phyloP scores from a whole-genome alignment of 2,888 invertebrate genomes.

The Amiota mariae region DNA sequence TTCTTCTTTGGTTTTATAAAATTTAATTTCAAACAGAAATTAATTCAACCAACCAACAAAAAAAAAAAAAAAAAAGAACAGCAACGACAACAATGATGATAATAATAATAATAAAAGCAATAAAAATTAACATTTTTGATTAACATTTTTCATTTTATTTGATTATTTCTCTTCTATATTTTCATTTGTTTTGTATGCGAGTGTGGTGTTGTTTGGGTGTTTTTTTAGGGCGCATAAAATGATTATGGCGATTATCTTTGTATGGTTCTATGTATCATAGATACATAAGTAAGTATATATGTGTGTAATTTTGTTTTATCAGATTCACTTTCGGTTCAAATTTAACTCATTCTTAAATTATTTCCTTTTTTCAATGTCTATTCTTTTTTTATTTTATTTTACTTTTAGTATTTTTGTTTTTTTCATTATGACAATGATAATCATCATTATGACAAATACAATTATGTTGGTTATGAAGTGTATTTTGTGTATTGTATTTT shows the following conservation, averaged over 20 bases:
- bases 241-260: not conserved
- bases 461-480: conserved; percentile 31
- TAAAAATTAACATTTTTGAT: conserved; percentile 53
- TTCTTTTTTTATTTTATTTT: not conserved
- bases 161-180: conserved; percentile 58
- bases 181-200: conserved; percentile 21
- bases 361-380: not conserved
- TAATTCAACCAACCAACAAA: no score
- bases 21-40: conserved; percentile 3
- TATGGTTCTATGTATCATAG: not conserved
- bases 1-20: not conserved
- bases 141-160: conserved; percentile 66
- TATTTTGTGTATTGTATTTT: conserved; percentile 1
- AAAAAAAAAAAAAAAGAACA: not conserved
- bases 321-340: no score
- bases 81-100: not conserved
- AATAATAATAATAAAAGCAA: conserved; percentile 14
- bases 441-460: conserved; percentile 38
- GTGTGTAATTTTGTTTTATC: no score
- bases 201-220: conserved; percentile 29
- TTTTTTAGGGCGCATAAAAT: conserved; percentile 33
- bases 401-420: not conserved
- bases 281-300: no score
- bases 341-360: not conserved
- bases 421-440: not conserved